Percentiles rank a stretch among this genome's conserved stretches.
Conservation (phyloP, 2,797 vertebrate genomes). For the Numenius phaeopus region DNA sequence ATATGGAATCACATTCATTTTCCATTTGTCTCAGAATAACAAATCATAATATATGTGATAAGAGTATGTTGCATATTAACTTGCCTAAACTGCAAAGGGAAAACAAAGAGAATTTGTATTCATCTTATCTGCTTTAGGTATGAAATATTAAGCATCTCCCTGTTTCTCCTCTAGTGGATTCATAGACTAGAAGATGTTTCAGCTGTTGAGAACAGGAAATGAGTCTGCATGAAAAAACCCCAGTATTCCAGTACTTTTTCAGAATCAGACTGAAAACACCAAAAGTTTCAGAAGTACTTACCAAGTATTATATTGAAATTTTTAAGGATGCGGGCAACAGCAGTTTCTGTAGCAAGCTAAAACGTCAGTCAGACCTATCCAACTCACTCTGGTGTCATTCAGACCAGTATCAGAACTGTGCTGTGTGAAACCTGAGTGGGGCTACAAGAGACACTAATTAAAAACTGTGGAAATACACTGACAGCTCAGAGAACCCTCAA, state of each 20-base stretch:
- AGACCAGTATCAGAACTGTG: background rate
- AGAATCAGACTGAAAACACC: background rate
- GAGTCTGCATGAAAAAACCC: background rate
- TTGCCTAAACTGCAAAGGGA: conserved; percentile 6
- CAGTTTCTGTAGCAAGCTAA: background rate
- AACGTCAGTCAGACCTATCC: background rate
- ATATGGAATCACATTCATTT: conserved; percentile 1
- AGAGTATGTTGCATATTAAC: background rate
- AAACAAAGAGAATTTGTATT: conserved; percentile 36
- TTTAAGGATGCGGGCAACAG: background rate
- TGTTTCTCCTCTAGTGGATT: conserved; percentile 9
- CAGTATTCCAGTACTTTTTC: background rate
- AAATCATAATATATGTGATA: conserved; percentile 9
- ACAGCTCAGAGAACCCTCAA: background rate
- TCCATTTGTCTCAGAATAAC: conserved; percentile 7
- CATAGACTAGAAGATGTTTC: background rate
- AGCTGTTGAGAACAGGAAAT: background rate
- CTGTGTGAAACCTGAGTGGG: background rate
- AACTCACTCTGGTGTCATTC: background rate
- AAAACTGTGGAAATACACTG: background rate
- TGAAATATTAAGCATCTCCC: conserved; percentile 13
- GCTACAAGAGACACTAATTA: background rate
- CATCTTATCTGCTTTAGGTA: background rate
- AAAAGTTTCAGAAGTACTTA: background rate
- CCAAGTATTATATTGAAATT: background rate